phyloP scores from a whole-genome alignment of 2,113 vertebrate genomes.

The Proterorhinus semilunaris region DNA sequence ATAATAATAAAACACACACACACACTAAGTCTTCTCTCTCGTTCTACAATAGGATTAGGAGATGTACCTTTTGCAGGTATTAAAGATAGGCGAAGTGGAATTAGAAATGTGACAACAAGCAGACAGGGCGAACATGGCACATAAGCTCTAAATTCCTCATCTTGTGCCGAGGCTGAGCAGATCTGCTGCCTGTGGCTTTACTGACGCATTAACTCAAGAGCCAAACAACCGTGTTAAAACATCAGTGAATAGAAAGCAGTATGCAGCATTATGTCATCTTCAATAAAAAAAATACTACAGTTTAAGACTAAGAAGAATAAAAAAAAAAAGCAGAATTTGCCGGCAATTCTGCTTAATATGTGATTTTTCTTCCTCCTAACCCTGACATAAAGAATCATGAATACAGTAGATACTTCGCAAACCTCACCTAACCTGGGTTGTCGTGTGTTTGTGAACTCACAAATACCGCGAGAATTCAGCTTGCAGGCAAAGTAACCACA shows the following conservation, averaged over 20 bases:
- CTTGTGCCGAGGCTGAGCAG: slow-evolving; percentile 40
- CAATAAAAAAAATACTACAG: not conserved
- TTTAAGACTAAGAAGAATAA: not conserved
- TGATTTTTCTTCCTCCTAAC: too few species aligned
- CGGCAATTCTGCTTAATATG: too few species aligned
- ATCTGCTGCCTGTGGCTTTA: slow-evolving; percentile 46
- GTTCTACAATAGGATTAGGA: not conserved
- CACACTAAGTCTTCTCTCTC: not conserved
- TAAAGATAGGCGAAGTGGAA: slow-evolving; percentile 18
- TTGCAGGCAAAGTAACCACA: too few species aligned
- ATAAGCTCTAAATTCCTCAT: slow-evolving; percentile 66
- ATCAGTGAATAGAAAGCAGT: slow-evolving; percentile 18
- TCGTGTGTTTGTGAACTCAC: too few species aligned
- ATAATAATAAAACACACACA: not conserved
- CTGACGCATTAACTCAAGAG: slow-evolving; percentile 45
- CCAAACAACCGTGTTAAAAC: slow-evolving; percentile 34
- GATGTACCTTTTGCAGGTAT: not conserved
- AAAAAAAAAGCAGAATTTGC: too few species aligned
- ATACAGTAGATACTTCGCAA: too few species aligned
- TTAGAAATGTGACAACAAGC: slow-evolving; percentile 45
- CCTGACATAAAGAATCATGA: too few species aligned
- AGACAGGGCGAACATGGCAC: slow-evolving; percentile 60
- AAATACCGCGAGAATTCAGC: too few species aligned
- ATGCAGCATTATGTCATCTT: not conserved
- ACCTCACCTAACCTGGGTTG: too few species aligned